Base-by-base conservation (phyloP, 2,888 invertebrate genomes). In the Sycophila texana region DNA sequence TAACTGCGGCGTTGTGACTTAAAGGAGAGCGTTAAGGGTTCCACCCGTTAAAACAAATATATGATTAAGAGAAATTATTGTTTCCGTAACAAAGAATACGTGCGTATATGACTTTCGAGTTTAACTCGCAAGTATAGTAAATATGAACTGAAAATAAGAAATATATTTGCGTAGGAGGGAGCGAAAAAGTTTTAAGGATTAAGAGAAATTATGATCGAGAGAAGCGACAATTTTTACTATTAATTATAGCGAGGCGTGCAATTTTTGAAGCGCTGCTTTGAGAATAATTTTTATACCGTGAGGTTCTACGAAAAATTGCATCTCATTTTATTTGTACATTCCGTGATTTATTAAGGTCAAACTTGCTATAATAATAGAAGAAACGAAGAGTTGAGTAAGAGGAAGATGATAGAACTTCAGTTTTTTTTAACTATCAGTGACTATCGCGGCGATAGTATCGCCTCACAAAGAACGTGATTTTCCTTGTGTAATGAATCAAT, bases 1-100 rank as follows among this genome's bases (percentile, higher is more conserved):
- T 77, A 61, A 63, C 57, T 79, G 79, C 79, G 81, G 79, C 76
- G 70, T 78, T 79, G 74, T 79, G 70, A 81, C 80, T 80, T 80
- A 74, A 71, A 72, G 1, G n/a, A 65, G 18, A 53, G 76, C 72
- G 72, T 30, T 22, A 70, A 3, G 14, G 51, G 18, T 26, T 78
- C 26, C 68, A 63, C 72, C 49, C 14, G 58, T 49, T 16, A 68
- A 74, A 60, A 76, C 47, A 63, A 77, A 60, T 75, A 53, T 67
- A 47, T 39, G 63, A 47, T 30, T 58, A 73, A 60, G 65, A 74
- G 63, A 67, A 63, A 55, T 58, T 81, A 68, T 77, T 81, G 60
- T 78, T 75, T 73, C 66, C 68, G 66, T 74, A 49, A 13, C 53
- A 75, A 72, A 70, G 53, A 30, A 71, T 22, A 53, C 61, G 75